Evolutionary conservation across 2,113 vertebrate species (phyloP), one percentile per base, ranked within the genome.

Genomic region (Gasterosteus nipponicus): DNA sequence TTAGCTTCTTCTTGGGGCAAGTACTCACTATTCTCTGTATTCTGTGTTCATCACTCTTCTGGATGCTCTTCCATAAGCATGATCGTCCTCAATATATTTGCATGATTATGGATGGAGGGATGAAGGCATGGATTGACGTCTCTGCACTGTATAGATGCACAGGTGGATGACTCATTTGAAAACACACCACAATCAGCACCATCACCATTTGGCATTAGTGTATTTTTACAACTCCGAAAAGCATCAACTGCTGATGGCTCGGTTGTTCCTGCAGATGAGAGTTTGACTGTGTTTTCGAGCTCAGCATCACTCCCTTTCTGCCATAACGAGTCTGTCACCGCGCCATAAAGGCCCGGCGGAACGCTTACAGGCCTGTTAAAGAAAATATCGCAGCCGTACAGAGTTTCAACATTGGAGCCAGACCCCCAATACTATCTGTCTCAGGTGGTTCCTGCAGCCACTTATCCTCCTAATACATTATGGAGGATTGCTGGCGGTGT

Each of bases 1-100:
- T 33, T 78, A 97, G 83, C 87, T 91, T 94, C 94, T 90, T 87
- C 94, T 93, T 94, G 95, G 95, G 97, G 97, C 95, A 97, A 98
- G 96, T 98, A 97, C 92, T 94, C 91, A 85, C 80, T 94, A 51
- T 92, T 95, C 92, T 92, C 74, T 94, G 18, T 81, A 47, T 85
- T 85, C 82, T 94, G 92, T 94, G 15, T 33, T 60, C 26, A 9
- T 54, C 46, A 54, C 62, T 14, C 33, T 31, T 44, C 61, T 10
- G 26, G n/a, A 64, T 74, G 70, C 26, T n/a, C 1, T 31, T 68
- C 18, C 8, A 69, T 26, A 26, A 61, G n/a, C 73, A 65, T 75
- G 51, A 78, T 71, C 56, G 57, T 47, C 39, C 7, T 69, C 5
- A 31, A 10, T 38, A 12, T 73, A 47, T 62, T 73, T 73, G 41